Conservation (phyloP, 2,113 vertebrate species). For the Cranoglanis bouderius region DNA sequence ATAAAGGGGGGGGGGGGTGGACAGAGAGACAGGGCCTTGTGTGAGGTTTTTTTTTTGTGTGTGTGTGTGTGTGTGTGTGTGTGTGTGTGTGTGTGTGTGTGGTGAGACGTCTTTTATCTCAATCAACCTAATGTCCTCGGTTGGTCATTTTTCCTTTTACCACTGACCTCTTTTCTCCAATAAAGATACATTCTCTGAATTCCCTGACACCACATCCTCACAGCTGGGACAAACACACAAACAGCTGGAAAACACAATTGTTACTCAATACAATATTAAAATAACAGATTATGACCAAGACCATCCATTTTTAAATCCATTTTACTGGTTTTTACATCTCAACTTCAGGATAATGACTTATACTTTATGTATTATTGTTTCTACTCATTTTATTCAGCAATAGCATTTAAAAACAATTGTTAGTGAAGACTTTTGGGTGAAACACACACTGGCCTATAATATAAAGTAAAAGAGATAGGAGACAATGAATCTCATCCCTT, state of each 20-base stretch:
- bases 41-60: too few relatives aligned
- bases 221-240: constrained; percentile 56
- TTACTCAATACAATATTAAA: neutral
- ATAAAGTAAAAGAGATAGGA: neutral
- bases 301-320: too few relatives aligned
- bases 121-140: constrained; percentile 18
- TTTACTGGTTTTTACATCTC: neutral
- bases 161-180: constrained; percentile 26
- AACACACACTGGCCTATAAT: too few relatives aligned
- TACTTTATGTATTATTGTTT: neutral
- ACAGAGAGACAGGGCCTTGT: neutral
- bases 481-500: neutral
- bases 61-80: constrained; percentile 27
- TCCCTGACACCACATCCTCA: constrained; percentile 42
- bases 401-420: neutral
- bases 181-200: constrained; percentile 53
- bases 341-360: neutral
- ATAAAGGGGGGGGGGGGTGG: neutral
- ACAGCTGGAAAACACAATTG: constrained; percentile 7
- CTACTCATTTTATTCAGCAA: neutral
- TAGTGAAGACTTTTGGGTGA: too few relatives aligned
- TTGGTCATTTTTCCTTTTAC: neutral
- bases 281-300: neutral
- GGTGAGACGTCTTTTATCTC: constrained; percentile 24
- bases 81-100: constrained; percentile 24